A percentile compares a stretch with the other conserved stretches of the same genome.
phyloP scores from a whole-genome alignment of 2,888 invertebrate species.

The Bombylius major region DNA sequence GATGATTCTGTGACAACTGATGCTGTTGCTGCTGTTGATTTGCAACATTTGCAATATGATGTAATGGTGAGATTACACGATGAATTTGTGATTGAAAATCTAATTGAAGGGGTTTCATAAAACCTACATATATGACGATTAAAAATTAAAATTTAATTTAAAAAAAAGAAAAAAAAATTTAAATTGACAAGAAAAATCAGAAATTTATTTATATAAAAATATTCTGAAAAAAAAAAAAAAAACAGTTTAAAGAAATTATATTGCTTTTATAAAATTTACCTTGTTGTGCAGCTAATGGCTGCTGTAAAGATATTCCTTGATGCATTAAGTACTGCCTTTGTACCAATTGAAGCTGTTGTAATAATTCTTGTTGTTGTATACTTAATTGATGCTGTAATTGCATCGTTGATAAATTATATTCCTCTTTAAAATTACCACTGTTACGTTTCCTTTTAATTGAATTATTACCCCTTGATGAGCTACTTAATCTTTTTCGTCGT shows the following conservation, averaged over 20 bases:
- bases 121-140: constrained; percentile 12
- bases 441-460: background rate
- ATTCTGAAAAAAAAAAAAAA: background rate
- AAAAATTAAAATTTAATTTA: background rate
- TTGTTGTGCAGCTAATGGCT: constrained; percentile 6
- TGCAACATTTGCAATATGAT: constrained; percentile 11
- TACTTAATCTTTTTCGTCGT: background rate
- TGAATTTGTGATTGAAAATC: constrained; percentile 19
- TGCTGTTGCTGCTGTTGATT: constrained; percentile 4
- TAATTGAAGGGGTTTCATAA: constrained; percentile 18
- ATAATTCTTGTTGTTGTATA: constrained; percentile 25
- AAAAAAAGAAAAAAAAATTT: background rate
- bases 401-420: constrained; percentile 17
- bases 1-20: constrained; percentile 9
- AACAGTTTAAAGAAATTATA: background rate
- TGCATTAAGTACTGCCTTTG: constrained; percentile 26
- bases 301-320: constrained; percentile 20
- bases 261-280: background rate
- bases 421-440: background rate
- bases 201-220: background rate
- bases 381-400: constrained; percentile 25
- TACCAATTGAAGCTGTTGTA: constrained; percentile 24
- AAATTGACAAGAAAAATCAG: background rate
- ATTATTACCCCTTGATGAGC: background rate
- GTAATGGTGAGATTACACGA: constrained; percentile 14